Evolutionary conservation across 2,888 invertebrate genomes (phyloP).

Genomic region (Harpalus rubripes): DNA sequence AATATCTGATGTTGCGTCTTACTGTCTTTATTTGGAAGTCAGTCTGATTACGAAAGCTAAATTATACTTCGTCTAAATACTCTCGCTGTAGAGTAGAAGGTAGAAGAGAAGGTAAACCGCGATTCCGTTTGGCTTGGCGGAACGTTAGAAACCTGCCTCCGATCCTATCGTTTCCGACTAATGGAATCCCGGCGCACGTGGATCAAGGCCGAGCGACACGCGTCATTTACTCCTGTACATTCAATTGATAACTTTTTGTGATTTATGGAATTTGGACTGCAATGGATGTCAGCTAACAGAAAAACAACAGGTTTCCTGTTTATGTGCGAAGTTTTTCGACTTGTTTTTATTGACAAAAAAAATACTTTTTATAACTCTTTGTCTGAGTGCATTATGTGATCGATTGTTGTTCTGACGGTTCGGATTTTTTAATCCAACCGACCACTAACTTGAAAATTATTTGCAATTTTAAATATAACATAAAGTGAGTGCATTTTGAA

Average conservation of each 20-base stretch:
- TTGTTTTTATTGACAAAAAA: too few relatives aligned
- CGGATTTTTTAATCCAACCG: too few relatives aligned
- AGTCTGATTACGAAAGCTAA: not conserved
- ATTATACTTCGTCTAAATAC: not conserved
- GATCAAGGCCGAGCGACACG: constrained; percentile 21
- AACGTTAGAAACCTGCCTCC: constrained; percentile 31
- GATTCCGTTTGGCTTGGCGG: constrained; percentile 19
- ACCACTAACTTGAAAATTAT: too few relatives aligned
- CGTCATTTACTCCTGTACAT: constrained; percentile 18
- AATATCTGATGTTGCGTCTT: not conserved
- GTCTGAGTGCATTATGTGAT: too few relatives aligned
- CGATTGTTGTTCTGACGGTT: too few relatives aligned
- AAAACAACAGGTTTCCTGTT: too few relatives aligned
- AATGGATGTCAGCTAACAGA: too few relatives aligned
- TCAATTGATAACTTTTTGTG: not conserved
- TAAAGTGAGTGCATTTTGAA: too few relatives aligned
- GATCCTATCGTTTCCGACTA: constrained; percentile 38
- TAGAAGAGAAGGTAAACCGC: constrained; percentile 13
- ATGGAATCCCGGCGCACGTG: constrained; percentile 46
- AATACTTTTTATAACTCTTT: too few relatives aligned
- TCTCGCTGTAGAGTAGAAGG: not conserved
- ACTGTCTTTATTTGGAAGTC: not conserved
- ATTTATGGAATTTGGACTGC: not conserved
- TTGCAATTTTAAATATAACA: too few relatives aligned
- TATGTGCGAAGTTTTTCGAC: too few relatives aligned